Conservation (phyloP, 2,797 vertebrate species). For the Propithecus perrieri region DNA sequence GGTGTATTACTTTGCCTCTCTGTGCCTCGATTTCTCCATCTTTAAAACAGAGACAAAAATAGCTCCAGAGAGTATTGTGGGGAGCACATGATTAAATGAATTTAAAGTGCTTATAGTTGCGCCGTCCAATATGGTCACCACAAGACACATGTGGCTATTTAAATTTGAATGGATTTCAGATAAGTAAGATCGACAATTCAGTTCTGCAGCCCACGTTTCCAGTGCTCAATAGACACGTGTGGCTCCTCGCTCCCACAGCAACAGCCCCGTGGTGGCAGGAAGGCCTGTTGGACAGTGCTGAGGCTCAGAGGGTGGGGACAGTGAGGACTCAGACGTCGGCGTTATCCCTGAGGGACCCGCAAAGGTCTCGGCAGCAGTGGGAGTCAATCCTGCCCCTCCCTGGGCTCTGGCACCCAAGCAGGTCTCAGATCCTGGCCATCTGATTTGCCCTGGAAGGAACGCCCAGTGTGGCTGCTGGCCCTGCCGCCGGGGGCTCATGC, state of each 20-base stretch:
- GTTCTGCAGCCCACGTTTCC: neutral
- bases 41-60: neutral
- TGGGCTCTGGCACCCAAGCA: neutral
- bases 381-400: neutral
- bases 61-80: neutral
- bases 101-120: neutral
- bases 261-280: neutral
- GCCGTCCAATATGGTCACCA: fast-evolving
- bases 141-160: neutral
- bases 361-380: neutral
- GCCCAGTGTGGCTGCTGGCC: constrained; percentile 22
- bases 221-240: fast-evolving
- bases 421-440: neutral
- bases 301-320: neutral
- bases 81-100: neutral
- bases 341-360: neutral
- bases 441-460: neutral
- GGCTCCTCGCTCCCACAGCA: neutral
- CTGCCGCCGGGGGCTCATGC: fast-evolving
- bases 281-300: neutral
- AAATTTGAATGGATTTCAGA: neutral
- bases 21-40: neutral
- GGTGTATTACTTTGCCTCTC: neutral
- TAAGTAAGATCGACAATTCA: neutral
- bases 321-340: neutral